phyloP scores from a whole-genome alignment of 2,888 invertebrate genomes.

The Pollenia griseotomentosa region DNA sequence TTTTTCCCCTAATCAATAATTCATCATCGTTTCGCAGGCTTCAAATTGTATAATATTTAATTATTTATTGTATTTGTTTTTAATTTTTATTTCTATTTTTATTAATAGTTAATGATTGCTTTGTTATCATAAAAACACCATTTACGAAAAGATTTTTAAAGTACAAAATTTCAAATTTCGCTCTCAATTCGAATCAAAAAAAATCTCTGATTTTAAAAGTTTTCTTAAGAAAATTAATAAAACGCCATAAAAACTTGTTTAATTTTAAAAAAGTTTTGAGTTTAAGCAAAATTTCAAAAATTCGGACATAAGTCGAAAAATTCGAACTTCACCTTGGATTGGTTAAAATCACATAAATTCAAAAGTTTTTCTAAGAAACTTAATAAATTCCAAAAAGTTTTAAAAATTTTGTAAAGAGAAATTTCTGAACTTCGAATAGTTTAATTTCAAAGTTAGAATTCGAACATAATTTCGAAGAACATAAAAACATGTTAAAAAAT shows the following conservation, averaged over 20 bases:
- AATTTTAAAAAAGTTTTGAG: not conserved
- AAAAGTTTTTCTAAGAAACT: too few relatives aligned
- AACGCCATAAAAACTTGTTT: too few relatives aligned
- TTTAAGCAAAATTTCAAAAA: not conserved
- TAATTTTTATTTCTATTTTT: conserved; percentile 5
- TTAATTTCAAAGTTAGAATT: not conserved
- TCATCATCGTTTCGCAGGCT: not conserved
- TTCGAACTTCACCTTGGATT: not conserved
- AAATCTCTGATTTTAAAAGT: too few relatives aligned
- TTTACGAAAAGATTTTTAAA: not conserved
- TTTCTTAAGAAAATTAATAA: too few relatives aligned
- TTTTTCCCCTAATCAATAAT: conserved; percentile 6
- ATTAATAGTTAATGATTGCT: conserved; percentile 19
- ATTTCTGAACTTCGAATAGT: too few relatives aligned
- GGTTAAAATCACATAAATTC: too few relatives aligned
- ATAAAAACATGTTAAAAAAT: too few relatives aligned
- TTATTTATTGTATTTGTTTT: not conserved
- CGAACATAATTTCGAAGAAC: not conserved
- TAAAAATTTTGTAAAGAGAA: too few relatives aligned
- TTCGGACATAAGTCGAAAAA: not conserved
- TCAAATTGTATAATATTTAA: not conserved
- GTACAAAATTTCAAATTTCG: not conserved
- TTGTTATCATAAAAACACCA: conserved; percentile 12
- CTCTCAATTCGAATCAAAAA: too few relatives aligned
- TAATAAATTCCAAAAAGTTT: too few relatives aligned